Percentiles rank a stretch among this genome's conserved stretches.
phyloP scores from a whole-genome alignment of 2,888 invertebrate species.

The Antitype chi region DNA sequence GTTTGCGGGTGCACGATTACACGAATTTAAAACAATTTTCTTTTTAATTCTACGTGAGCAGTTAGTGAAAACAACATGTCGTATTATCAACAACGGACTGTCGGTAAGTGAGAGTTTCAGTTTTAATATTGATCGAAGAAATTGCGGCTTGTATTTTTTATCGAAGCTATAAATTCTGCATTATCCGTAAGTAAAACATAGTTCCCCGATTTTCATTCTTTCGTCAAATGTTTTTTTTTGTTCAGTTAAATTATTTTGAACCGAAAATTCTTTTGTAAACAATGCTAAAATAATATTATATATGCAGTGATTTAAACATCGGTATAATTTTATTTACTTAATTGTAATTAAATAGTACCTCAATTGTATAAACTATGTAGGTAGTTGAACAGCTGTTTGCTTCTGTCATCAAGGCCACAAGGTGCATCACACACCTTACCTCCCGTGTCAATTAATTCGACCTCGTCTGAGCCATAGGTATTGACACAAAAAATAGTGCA shows the following conservation, averaged over 20 bases:
- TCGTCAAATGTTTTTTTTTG: neutral
- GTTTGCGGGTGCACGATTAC: conserved; percentile 67
- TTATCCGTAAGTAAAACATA: neutral
- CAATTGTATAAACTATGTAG: conserved; percentile 46
- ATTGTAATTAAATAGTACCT: conserved; percentile 4
- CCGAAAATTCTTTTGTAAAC: neutral
- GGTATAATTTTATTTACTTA: conserved; percentile 1
- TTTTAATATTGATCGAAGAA: conserved; percentile 9
- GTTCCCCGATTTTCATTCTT: neutral
- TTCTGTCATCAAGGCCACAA: neutral
- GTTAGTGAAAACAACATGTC: conserved; percentile 74
- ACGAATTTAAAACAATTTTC: conserved; percentile 46
- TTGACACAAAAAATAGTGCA: conserved; percentile 60
- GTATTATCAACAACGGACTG: conserved; percentile 77
- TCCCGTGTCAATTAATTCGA: conserved; percentile 53
- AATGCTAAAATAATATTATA: neutral
- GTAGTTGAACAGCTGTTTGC: conserved; percentile 42
- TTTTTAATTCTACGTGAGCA: conserved; percentile 46
- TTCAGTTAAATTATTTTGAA: no score
- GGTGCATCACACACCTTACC: conserved; percentile 58
- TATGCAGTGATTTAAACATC: neutral
- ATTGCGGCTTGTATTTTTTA: neutral
- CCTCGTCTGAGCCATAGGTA: conserved; percentile 55
- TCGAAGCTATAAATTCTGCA: neutral
- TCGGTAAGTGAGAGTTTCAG: conserved; percentile 76